A percentile compares a stretch with the other conserved stretches of the same genome.
phyloP scores from a whole-genome alignment of 2,113 vertebrate genomes.

The Rhea americana region DNA sequence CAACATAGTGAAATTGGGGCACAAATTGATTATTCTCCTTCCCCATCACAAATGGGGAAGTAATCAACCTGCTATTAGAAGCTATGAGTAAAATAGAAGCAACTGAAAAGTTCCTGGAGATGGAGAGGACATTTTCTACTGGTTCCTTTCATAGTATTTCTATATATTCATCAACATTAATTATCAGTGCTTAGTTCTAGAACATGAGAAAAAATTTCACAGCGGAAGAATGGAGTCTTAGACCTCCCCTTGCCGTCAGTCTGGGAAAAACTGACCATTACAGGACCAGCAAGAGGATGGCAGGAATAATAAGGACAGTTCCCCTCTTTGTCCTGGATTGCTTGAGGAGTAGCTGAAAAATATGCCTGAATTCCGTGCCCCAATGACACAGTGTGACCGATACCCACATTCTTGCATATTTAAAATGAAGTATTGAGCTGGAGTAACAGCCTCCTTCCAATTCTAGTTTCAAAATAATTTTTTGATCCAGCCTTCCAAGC shows the following conservation, averaged over 20 bases:
- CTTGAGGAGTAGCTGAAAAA: not conserved
- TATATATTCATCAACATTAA: not conserved
- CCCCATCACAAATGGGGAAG: not conserved
- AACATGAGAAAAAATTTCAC: not conserved
- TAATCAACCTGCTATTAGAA: not conserved
- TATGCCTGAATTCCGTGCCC: not conserved
- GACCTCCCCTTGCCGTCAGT: fast-evolving
- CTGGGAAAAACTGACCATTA: not conserved
- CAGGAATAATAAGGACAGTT: not conserved
- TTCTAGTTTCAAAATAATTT: not conserved
- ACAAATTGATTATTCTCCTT: not conserved
- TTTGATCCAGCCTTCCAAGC: not conserved
- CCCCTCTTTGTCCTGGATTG: not conserved
- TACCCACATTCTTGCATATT: not conserved
- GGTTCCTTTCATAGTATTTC: not conserved
- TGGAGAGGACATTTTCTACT: not conserved
- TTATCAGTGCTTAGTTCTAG: not conserved
- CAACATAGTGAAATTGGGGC: not conserved
- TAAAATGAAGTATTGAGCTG: not conserved
- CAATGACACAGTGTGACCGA: not conserved
- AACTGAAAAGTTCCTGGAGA: not conserved
- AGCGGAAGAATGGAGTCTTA: not conserved
- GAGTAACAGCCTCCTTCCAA: not conserved
- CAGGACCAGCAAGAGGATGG: not conserved
- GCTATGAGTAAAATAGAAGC: not conserved